Conservation (phyloP, 2,113 vertebrate species). For the Oreotrochilus melanogaster region DNA sequence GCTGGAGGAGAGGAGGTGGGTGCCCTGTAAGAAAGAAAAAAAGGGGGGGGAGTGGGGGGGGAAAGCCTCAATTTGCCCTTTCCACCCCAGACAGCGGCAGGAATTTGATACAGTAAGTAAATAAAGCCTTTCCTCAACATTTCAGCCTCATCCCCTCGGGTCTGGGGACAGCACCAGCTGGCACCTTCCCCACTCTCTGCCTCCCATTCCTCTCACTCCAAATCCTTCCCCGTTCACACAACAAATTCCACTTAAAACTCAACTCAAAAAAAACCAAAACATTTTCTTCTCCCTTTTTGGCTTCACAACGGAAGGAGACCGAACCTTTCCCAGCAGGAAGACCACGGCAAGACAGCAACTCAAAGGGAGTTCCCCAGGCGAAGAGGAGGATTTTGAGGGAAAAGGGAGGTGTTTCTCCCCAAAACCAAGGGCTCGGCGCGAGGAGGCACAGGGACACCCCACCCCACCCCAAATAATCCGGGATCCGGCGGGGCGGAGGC, state of each 20-base stretch:
- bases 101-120: not conserved
- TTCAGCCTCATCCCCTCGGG: not conserved
- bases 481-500: not conserved
- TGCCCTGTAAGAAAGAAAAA: fast-evolving
- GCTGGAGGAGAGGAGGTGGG: not conserved
- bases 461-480: not conserved
- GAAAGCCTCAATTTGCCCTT: not conserved
- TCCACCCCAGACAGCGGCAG: fast-evolving
- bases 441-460: too few relatives aligned
- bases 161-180: fast-evolving
- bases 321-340: not conserved
- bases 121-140: not conserved
- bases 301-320: not conserved
- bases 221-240: not conserved
- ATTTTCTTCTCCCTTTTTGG: not conserved
- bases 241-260: not conserved
- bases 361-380: not conserved
- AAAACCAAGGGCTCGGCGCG: not conserved
- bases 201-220: not conserved
- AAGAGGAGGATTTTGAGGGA: not conserved
- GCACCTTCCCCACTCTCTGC: not conserved
- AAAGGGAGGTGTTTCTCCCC: not conserved
- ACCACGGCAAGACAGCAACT: fast-evolving
- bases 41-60: too few relatives aligned
- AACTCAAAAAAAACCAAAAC: not conserved